These are phyloP conservation scores for Sula dactylatra DNA, from an alignment of 2,113 vertebrate species.

Conservation along the genomic window DNA sequence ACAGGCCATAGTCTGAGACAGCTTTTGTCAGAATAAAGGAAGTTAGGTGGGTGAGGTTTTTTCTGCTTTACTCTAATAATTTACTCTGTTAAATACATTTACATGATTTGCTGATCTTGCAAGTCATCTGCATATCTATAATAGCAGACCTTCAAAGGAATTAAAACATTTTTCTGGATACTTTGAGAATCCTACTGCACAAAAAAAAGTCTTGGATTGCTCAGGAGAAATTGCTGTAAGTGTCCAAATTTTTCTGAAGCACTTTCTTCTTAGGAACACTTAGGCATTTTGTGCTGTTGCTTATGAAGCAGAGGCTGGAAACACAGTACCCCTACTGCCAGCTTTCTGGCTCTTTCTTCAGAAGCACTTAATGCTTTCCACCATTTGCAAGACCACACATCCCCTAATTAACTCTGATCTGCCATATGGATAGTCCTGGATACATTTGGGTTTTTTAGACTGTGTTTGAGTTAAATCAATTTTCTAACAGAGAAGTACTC, in stretches of 20 bases:
- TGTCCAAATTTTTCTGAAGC: background rate
- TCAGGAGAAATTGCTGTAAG: background rate
- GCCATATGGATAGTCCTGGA: background rate
- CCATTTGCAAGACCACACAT: background rate
- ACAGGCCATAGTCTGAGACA: background rate
- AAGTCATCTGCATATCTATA: background rate
- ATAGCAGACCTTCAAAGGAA: background rate
- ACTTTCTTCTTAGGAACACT: background rate
- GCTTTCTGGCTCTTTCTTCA: background rate
- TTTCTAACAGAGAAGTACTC: background rate
- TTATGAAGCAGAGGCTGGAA: background rate
- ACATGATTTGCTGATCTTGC: background rate
- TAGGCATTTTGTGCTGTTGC: background rate
- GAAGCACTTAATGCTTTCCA: background rate
- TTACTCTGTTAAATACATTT: background rate
- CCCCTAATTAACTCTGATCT: background rate
- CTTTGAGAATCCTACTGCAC: background rate
- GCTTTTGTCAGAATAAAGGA: background rate
- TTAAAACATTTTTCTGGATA: background rate
- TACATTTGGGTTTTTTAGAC: background rate
- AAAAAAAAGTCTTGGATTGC: background rate
- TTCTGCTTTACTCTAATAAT: background rate
- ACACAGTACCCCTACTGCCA: background rate
- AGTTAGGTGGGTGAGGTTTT: background rate
- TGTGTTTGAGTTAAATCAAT: background rate